Evolutionary conservation across 2,113 vertebrate species (phyloP).

Genomic region (Phocoena phocoena): DNA sequence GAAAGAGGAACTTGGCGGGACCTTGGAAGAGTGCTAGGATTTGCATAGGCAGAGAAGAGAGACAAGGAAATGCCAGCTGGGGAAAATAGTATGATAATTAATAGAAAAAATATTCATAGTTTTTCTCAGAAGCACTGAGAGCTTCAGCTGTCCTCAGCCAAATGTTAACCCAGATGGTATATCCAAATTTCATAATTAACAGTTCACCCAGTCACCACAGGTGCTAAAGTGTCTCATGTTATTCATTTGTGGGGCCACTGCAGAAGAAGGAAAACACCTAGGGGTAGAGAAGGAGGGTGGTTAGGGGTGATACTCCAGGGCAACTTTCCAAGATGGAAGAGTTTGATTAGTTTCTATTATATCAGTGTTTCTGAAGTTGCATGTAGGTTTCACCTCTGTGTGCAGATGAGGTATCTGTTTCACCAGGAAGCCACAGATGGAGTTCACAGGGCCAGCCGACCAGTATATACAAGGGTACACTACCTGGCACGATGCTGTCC

Average conservation of each 20-base stretch:
- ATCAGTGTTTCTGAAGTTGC: not conserved
- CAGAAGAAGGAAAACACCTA: not conserved
- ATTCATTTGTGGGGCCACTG: constrained; percentile 40
- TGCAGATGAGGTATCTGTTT: not conserved
- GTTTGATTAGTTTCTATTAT: not conserved
- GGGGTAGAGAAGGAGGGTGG: not conserved
- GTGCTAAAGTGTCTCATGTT: constrained; percentile 61
- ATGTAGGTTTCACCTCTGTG: not conserved
- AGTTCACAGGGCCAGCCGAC: not conserved
- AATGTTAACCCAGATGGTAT: constrained; percentile 79
- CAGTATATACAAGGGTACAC: not conserved
- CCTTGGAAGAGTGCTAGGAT: not conserved
- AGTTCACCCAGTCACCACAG: constrained; percentile 72
- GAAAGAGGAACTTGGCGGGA: not conserved
- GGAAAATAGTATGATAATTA: constrained; percentile 69
- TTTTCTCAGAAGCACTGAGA: constrained; percentile 73
- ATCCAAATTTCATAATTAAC: constrained; percentile 76
- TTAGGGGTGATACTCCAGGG: not conserved
- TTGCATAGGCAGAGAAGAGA: constrained; percentile 43
- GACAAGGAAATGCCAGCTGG: constrained; percentile 68
- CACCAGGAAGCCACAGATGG: not conserved
- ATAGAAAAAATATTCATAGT: constrained; percentile 69
- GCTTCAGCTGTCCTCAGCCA: constrained; percentile 77
- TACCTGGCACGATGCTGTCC: not conserved
- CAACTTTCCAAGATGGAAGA: not conserved